phyloP scores from a whole-genome alignment of 2,888 invertebrate genomes.

The Halocaridina rubra region DNA sequence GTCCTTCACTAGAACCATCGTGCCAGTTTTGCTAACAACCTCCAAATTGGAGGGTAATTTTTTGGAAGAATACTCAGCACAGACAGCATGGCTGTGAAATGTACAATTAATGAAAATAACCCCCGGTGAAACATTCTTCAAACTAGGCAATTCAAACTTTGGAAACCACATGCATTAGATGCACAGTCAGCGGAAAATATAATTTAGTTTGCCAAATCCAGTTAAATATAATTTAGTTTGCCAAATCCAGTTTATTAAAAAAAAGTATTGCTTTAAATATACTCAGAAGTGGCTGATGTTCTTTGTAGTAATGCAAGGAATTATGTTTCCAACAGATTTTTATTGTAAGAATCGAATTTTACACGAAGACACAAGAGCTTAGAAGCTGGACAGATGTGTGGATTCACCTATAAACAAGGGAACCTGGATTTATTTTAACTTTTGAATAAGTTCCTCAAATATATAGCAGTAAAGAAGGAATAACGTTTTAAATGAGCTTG shows the following conservation, averaged over 20 bases:
- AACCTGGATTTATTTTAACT: too few relatives aligned
- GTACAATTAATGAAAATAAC: conserved; percentile 28
- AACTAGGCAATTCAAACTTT: conserved; percentile 43
- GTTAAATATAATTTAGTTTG: too few relatives aligned
- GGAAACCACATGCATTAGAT: conserved; percentile 25
- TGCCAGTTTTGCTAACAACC: conserved; percentile 24
- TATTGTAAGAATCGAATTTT: too few relatives aligned
- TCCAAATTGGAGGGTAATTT: conserved; percentile 49
- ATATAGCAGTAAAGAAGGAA: too few relatives aligned
- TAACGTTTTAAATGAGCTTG: too few relatives aligned
- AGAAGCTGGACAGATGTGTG: too few relatives aligned
- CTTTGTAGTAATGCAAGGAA: background rate
- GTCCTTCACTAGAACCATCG: conserved; percentile 42
- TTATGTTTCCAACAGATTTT: too few relatives aligned
- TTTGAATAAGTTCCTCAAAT: too few relatives aligned
- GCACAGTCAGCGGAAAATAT: conserved; percentile 26
- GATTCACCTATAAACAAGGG: too few relatives aligned
- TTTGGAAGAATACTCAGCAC: conserved; percentile 36
- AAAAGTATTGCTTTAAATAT: background rate
- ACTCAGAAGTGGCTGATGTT: background rate
- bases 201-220: conserved; percentile 1
- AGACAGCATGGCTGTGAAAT: conserved; percentile 33
- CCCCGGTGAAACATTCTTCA: background rate
- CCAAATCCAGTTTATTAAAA: too few relatives aligned
- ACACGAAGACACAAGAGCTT: too few relatives aligned